These are phyloP conservation scores for Ditylenchus dipsaci DNA, from an alignment of 1,140 invertebrate genomes.

Conservation along the genomic window DNA sequence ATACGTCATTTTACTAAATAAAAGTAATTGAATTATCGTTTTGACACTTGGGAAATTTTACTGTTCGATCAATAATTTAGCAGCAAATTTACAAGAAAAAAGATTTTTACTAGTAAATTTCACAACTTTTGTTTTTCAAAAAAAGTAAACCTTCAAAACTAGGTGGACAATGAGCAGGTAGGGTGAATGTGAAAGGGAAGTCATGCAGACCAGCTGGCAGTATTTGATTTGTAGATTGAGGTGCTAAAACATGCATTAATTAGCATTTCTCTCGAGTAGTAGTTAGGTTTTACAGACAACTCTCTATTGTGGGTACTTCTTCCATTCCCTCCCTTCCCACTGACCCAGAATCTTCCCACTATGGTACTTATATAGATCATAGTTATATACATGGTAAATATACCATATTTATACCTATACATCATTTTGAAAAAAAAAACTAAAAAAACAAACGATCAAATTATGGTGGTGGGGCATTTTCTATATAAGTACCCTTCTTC, in stretches of 20 bases:
- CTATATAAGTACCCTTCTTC: no score
- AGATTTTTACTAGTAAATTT: not conserved
- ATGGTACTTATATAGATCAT: no score
- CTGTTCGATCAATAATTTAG: not conserved
- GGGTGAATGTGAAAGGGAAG: not conserved
- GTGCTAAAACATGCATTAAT: not conserved
- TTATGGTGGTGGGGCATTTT: no score
- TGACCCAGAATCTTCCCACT: no score
- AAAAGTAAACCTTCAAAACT: slow-evolving; percentile 5
- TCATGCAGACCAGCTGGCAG: not conserved
- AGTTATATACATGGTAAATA: no score
- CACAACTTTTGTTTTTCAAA: not conserved
- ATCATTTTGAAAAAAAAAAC: no score
- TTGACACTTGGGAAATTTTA: not conserved
- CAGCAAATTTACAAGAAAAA: not conserved
- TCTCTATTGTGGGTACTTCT: no score
- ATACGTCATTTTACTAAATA: not conserved
- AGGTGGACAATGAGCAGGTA: not conserved
- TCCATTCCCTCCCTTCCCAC: no score
- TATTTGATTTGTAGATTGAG: not conserved
- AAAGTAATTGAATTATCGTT: not conserved
- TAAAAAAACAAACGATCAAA: no score
- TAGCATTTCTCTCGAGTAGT: no score
- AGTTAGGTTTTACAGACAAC: no score
- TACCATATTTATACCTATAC: no score